A percentile compares a stretch with the other conserved stretches of the same genome.
Conservation (phyloP, 2,797 vertebrate species). For the Euphonia xanthogaster region DNA sequence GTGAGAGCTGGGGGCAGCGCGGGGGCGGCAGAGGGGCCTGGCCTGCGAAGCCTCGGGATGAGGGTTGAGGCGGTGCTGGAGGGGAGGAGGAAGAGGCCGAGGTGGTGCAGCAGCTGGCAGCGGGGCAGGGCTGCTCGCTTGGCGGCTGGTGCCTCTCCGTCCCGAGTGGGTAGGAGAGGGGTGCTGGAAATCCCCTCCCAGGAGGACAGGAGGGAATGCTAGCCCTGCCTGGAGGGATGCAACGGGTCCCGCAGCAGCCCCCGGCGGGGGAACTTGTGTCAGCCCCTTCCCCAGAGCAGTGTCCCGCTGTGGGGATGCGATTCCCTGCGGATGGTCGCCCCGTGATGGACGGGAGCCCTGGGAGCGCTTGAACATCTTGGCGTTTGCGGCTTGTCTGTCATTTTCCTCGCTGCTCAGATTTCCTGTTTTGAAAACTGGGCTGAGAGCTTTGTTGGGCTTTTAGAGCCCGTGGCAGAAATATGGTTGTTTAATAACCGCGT, state of each 20-base stretch:
- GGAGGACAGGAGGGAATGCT: neutral
- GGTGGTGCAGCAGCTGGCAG: conserved; percentile 17
- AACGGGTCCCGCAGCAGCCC: neutral
- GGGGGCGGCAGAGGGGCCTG: neutral
- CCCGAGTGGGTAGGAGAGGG: neutral
- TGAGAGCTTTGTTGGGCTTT: neutral
- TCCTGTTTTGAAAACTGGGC: conserved; percentile 30
- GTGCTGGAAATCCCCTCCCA: neutral
- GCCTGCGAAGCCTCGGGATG: conserved; percentile 41
- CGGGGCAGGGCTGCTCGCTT: neutral
- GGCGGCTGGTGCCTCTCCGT: neutral
- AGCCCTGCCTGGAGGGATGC: neutral
- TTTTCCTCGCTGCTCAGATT: conserved; percentile 15
- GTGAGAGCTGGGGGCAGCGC: neutral
- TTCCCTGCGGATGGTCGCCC: neutral
- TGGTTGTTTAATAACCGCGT: neutral
- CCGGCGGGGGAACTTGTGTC: neutral
- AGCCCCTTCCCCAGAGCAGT: neutral
- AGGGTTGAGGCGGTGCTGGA: conserved; percentile 14
- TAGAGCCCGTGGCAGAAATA: neutral
- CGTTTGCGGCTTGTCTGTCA: neutral
- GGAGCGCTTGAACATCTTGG: neutral
- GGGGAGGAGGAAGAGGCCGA: neutral
- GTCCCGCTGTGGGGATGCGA: neutral
- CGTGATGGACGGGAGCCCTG: neutral